Evolutionary conservation across 2,888 invertebrate genomes (phyloP).

Genomic region (Dione vanillae): DNA sequence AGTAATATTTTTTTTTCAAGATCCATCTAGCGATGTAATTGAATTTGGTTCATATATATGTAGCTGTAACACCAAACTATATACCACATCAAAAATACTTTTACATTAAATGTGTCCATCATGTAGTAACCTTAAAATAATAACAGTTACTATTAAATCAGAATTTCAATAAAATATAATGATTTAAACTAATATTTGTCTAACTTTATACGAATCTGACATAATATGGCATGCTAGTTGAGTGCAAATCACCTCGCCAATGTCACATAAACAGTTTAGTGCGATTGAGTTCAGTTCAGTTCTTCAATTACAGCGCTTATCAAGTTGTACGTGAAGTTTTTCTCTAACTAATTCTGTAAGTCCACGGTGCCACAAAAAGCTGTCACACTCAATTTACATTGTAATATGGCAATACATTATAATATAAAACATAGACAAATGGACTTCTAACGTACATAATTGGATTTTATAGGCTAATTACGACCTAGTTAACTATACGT

Average conservation of each 20-base stretch:
- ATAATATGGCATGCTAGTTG: no score
- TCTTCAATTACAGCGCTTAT: no score
- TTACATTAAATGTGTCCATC: not conserved
- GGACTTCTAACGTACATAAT: slow-evolving; percentile 27
- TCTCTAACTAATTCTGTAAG: not conserved
- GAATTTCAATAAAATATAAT: not conserved
- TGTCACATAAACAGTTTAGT: no score
- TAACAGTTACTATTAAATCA: not conserved
- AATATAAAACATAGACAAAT: slow-evolving; percentile 26
- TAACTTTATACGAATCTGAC: no score
- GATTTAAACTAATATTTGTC: no score
- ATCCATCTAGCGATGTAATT: no score
- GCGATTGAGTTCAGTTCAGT: no score
- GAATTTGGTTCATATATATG: no score
- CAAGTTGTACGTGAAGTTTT: not conserved
- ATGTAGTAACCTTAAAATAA: not conserved
- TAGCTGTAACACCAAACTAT: no score
- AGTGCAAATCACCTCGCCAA: no score
- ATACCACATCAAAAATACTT: no score
- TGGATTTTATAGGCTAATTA: slow-evolving; percentile 40
- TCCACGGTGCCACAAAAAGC: not conserved
- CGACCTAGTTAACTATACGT: slow-evolving; percentile 31
- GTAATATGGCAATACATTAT: slow-evolving; percentile 9
- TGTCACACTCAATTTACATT: slow-evolving; percentile 14
- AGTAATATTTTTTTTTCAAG: no score